Conservation (phyloP, 2,797 vertebrate species). For the Cirrhinus molitorella region DNA sequence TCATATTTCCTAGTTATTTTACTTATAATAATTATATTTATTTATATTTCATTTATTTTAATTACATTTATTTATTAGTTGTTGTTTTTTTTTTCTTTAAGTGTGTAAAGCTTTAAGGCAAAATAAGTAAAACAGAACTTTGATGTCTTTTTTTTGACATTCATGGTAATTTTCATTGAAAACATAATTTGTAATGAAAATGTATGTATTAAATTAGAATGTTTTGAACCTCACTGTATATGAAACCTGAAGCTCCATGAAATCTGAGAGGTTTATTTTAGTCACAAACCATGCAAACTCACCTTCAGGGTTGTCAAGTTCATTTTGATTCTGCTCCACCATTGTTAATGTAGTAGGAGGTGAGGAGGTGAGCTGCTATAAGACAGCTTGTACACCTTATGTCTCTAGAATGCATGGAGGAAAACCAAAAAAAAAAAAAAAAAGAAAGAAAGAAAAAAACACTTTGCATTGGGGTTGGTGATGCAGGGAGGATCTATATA, state of each 20-base stretch:
- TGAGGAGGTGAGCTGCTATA: constrained; percentile 64
- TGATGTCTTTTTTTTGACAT: neutral
- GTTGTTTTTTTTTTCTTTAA: no score
- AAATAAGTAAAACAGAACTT: no score
- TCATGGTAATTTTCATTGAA: neutral
- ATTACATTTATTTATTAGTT: no score
- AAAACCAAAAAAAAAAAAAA: neutral
- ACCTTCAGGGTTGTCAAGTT: constrained; percentile 64
- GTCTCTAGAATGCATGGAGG: neutral
- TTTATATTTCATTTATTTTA: no score
- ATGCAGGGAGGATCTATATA: neutral
- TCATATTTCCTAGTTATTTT: neutral
- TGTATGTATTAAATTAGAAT: neutral
- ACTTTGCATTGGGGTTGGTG: neutral
- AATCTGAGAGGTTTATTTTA: constrained; percentile 69
- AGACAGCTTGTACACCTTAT: constrained; percentile 62
- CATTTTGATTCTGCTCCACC: constrained; percentile 67
- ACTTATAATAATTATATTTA: no score
- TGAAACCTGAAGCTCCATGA: constrained; percentile 47
- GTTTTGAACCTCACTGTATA: neutral
- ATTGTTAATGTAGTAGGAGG: constrained; percentile 54
- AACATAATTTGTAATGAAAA: neutral
- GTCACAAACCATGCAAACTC: constrained; percentile 61
- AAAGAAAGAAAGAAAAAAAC: neutral
- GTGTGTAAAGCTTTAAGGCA: no score